Evolutionary conservation across 2,797 vertebrate genomes (phyloP).

Genomic region (Dendrocincla tyrannina): DNA sequence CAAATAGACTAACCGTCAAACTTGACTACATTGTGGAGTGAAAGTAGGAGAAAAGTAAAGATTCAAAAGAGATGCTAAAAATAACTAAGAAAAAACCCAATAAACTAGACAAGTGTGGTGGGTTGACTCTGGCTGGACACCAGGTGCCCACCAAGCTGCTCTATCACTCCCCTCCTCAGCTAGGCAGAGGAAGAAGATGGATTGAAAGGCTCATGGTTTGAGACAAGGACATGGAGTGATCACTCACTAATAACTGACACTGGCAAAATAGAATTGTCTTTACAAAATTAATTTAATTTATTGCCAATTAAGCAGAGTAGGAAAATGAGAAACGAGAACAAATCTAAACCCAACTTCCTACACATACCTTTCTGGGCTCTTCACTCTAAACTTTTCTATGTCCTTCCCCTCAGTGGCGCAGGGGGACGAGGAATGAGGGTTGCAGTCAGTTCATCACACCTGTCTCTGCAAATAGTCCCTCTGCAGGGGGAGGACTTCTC

Average conservation of each 20-base stretch:
- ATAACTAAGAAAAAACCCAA: background rate
- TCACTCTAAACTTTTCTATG: background rate
- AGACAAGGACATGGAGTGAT: background rate
- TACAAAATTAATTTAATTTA: background rate
- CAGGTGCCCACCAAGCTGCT: background rate
- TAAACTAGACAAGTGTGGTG: background rate
- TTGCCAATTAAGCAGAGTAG: background rate
- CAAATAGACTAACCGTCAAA: background rate
- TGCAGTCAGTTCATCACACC: background rate
- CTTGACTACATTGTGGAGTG: background rate
- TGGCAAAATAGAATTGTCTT: background rate
- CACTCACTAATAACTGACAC: background rate
- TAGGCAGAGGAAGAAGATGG: background rate
- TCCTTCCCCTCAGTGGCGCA: accelerated
- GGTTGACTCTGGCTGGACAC: background rate
- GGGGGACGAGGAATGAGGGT: background rate
- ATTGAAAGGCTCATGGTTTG: background rate
- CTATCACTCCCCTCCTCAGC: background rate
- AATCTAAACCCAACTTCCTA: background rate
- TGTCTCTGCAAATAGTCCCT: background rate
- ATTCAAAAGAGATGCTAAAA: background rate
- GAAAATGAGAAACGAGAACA: background rate
- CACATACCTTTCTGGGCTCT: background rate
- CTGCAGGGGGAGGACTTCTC: background rate
- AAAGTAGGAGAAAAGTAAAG: constrained; percentile 40